Percentiles rank a stretch among this genome's conserved stretches.
phyloP scores from a whole-genome alignment of 1,140 invertebrate species.

The Panulirus ornatus region DNA sequence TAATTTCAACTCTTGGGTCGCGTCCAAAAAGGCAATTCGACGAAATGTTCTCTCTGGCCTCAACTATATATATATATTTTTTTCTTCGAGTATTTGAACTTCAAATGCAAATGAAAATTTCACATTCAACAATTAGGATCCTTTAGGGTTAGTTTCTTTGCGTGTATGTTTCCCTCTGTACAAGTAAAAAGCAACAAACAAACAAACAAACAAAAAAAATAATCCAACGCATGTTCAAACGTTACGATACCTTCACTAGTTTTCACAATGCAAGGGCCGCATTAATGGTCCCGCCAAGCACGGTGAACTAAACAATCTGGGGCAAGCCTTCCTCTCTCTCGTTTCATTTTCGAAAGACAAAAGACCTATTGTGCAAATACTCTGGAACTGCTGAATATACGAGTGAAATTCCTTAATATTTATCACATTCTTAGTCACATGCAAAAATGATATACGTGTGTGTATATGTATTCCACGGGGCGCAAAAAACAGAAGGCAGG shows the following conservation, averaged over 20 bases:
- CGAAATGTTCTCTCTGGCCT: conserved; percentile 35
- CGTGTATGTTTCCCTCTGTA: not conserved
- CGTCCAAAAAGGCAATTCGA: conserved; percentile 38
- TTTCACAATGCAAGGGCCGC: conserved; percentile 31
- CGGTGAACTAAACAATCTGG: conserved; percentile 13
- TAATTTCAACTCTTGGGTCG: conserved; percentile 51
- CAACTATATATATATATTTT: conserved; percentile 38
- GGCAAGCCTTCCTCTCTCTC: conserved; percentile 12
- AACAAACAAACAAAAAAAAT: not conserved
- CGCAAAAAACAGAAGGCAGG: too few relatives aligned
- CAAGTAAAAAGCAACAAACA: conserved; percentile 21
- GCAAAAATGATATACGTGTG: not conserved
- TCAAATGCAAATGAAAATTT: conserved; percentile 40
- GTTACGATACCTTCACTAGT: conserved; percentile 15
- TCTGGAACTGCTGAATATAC: conserved; percentile 14
- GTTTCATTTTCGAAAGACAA: conserved; percentile 22
- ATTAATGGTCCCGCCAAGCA: conserved; percentile 1
- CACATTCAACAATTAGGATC: conserved; percentile 13
- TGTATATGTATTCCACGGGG: too few relatives aligned
- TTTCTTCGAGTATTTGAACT: conserved; percentile 32
- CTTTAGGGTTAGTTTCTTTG: conserved; percentile 4
- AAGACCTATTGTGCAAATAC: conserved; percentile 38
- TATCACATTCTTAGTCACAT: conserved; percentile 19
- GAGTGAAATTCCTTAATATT: conserved; percentile 17
- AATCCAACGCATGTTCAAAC: not conserved